Evolutionary conservation across 2,888 invertebrate genomes (phyloP).

Genomic region (Sphaeridia pumilis): DNA sequence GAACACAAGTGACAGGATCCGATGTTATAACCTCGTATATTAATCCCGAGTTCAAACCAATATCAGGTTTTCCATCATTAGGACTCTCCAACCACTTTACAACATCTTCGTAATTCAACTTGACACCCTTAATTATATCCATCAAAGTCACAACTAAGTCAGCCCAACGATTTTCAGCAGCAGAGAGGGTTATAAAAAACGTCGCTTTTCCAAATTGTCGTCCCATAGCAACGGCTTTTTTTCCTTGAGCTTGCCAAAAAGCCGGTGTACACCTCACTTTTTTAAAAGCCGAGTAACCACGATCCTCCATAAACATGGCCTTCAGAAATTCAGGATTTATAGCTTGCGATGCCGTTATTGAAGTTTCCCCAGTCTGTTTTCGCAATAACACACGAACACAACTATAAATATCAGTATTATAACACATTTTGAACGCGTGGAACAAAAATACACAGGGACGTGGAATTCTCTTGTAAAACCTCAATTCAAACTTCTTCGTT

Average conservation of each 20-base stretch:
- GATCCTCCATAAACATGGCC: slow-evolving; percentile 13
- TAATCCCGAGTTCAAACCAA: too few species aligned
- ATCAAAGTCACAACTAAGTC: slow-evolving; percentile 11
- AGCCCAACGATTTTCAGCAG: slow-evolving; percentile 20
- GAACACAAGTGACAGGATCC: slow-evolving; percentile 7
- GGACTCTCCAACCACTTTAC: too few species aligned
- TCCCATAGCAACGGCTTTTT: slow-evolving; percentile 18
- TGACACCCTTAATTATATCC: neutral
- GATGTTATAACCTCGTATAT: slow-evolving; percentile 8
- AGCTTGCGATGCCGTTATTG: slow-evolving; percentile 9
- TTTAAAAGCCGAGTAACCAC: slow-evolving; percentile 16
- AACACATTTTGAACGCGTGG: slow-evolving; percentile 4
- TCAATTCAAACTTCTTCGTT: slow-evolving; percentile 15
- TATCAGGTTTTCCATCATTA: slow-evolving; percentile 13
- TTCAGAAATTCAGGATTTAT: neutral
- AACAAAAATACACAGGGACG: neutral
- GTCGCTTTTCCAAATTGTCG: slow-evolving; percentile 15
- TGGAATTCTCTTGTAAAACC: slow-evolving; percentile 10
- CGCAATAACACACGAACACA: slow-evolving; percentile 6
- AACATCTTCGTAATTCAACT: slow-evolving; percentile 7
- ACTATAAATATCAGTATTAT: neutral
- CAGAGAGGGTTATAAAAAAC: slow-evolving; percentile 21
- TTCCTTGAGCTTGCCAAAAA: slow-evolving; percentile 11
- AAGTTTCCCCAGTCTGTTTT: slow-evolving; percentile 4
- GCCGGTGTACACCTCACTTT: slow-evolving; percentile 16